Base-by-base conservation (phyloP, 2,888 invertebrate genomes). In the Lypha dubia region DNA sequence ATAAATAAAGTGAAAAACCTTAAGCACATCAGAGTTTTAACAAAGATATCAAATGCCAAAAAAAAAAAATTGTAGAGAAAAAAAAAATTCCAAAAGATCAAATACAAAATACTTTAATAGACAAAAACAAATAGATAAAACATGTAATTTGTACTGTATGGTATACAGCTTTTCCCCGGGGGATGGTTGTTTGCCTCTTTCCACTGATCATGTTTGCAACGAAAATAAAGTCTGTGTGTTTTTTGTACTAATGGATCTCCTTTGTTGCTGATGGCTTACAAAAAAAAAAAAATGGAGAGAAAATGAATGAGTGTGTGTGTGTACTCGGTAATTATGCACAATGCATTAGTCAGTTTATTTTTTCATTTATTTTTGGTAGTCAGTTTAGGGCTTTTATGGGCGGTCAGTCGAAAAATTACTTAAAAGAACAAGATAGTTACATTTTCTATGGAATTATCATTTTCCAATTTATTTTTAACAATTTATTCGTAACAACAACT, bases 11-110 rank as follows among this genome's bases (percentile, higher is more conserved):
- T 15, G 6, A 63, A 56, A 74, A 62, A 53, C 56, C 22, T 75
- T 56, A 32, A 58, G 63, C 22, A 51, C 62, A 46, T 35, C 24
- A 62, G 79, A 32, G 49, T 80, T 81, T 83, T 67, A 83, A 86
- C 74, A 81, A 58, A 84, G 83, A 86, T 86, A 83, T 83, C 86
- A 86, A 86, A 86, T 86, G 83, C 83, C 83, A 86, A 83, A 83
- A 85, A 65, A 70, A 56, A 41, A 44, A n/a, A 24, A 35, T n/a
- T 24, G 38, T 38, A 46, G 15, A 70, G 68, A 76, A 71, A 75
- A n/a, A n/a, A 71, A 75, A 70, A 63, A 73, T 70, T 83, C 44
- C 67, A 68, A 49, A 73, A 79, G 84, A 81, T 81, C 77, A 81
- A 74, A 84, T 74, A 84, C 67, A 68, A 79, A 76, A 67, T 67